Evolutionary conservation across 2,113 vertebrate species (phyloP).

Genomic region (Brachyhypopomus occidentalis): DNA sequence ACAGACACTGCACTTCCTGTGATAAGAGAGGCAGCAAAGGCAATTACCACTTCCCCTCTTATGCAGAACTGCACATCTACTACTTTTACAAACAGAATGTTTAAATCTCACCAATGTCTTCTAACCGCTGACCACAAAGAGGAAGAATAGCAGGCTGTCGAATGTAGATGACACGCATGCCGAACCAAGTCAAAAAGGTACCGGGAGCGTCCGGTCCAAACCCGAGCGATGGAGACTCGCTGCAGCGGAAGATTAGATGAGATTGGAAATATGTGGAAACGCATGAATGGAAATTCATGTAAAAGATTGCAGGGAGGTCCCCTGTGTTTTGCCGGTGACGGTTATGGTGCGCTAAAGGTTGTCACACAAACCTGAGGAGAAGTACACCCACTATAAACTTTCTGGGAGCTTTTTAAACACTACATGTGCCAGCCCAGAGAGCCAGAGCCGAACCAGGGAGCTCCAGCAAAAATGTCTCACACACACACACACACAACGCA

Average conservation of each 20-base stretch:
- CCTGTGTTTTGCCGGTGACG: conserved; percentile 75
- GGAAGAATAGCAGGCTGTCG: background rate
- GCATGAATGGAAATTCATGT: conserved; percentile 78
- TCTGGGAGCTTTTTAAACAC: conserved; percentile 80
- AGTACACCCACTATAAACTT: conserved; percentile 83
- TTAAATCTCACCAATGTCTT: background rate
- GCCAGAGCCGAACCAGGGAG: conserved; percentile 66
- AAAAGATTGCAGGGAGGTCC: conserved; percentile 79
- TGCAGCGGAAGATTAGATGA: conserved; percentile 44
- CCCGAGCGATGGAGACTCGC: conserved; percentile 32
- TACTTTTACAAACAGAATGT: background rate
- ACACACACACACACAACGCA: conserved; percentile 38
- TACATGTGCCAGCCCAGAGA: conserved; percentile 75
- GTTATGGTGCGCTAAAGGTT: conserved; percentile 78
- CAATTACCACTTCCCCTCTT: background rate
- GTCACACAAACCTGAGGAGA: conserved; percentile 79
- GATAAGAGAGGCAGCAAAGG: conserved; percentile 17
- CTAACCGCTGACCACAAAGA: background rate
- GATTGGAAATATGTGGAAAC: conserved; percentile 65
- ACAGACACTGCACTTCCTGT: conserved; percentile 58
- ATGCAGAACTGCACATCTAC: background rate
- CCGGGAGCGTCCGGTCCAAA: conserved; percentile 55
- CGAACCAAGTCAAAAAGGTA: conserved; percentile 57
- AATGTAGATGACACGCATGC: background rate
- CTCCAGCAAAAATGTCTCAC: conserved; percentile 68